Conservation (phyloP, 1,140 invertebrate genomes). For the Steinernema khuongi region DNA sequence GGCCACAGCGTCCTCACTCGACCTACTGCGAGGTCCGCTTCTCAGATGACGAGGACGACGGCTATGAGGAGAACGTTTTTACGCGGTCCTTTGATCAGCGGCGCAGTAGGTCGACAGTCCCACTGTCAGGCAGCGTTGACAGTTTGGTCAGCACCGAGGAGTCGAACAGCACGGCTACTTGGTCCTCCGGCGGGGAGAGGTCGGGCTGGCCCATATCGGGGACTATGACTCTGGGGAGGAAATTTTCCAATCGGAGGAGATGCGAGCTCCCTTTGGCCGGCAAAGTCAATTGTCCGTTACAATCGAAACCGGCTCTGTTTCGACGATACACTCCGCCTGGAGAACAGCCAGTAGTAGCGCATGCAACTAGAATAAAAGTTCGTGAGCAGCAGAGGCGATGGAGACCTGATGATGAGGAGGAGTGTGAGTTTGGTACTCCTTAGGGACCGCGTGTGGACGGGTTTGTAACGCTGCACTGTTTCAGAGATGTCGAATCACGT, state of each 20-base stretch:
- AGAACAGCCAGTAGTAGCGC: background rate
- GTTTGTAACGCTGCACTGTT: background rate
- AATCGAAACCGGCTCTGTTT: constrained; percentile 9
- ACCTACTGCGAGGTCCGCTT: background rate
- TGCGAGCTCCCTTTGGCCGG: background rate
- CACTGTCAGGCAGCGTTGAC: background rate
- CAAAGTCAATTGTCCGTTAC: background rate
- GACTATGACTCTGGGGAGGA: background rate
- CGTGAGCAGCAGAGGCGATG: background rate
- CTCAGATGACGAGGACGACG: background rate
- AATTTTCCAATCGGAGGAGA: background rate
- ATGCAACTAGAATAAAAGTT: background rate
- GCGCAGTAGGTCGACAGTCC: background rate
- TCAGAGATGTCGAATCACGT: constrained; percentile 13
- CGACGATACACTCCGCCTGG: background rate
- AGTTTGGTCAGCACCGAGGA: constrained; percentile 14
- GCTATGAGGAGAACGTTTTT: background rate
- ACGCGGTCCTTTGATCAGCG: background rate
- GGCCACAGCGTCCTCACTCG: background rate
- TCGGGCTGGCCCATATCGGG: background rate
- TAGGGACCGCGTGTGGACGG: background rate
- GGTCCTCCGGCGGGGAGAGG: background rate
- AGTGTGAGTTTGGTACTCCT: background rate
- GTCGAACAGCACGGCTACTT: background rate
- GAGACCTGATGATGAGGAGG: constrained; percentile 3